Conservation (phyloP, 2,888 invertebrate genomes). For the Andrena hattorfiana region DNA sequence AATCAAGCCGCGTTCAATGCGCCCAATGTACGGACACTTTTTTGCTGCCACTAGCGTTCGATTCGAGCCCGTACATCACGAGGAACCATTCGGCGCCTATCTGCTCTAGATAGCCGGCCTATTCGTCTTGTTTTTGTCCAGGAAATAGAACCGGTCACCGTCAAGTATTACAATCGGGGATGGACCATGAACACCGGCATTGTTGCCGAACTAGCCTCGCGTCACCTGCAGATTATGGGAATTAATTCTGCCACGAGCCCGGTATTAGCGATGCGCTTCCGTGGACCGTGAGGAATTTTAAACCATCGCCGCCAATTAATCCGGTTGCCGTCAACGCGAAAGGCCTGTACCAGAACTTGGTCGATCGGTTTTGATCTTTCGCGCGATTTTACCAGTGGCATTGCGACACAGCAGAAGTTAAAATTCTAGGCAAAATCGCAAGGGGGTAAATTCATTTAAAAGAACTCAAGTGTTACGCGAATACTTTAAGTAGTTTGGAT, state of each 20-base stretch:
- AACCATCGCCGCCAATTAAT: slow-evolving; percentile 23
- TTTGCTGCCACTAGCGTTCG: slow-evolving; percentile 68
- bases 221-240: slow-evolving; percentile 76
- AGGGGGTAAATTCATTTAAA: too few species aligned
- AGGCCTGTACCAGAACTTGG: background rate
- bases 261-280: slow-evolving; percentile 35
- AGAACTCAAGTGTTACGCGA: too few species aligned
- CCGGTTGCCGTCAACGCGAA: background rate
- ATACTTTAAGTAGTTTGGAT: too few species aligned
- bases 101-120: slow-evolving; percentile 79
- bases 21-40: slow-evolving; percentile 66
- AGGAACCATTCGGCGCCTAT: slow-evolving; percentile 78
- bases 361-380: background rate
- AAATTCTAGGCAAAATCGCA: too few species aligned
- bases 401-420: too few species aligned
- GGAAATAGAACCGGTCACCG: slow-evolving; percentile 62
- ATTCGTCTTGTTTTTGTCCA: slow-evolving; percentile 81
- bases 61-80: slow-evolving; percentile 67
- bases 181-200: slow-evolving; percentile 69
- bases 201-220: slow-evolving; percentile 73
- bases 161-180: slow-evolving; percentile 73
- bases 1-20: slow-evolving; percentile 45
- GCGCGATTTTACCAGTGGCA: background rate
- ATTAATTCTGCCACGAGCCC: slow-evolving; percentile 74
- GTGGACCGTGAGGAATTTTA: slow-evolving; percentile 51